Evolutionary conservation across 2,113 vertebrate species (phyloP).

Genomic region (Pitta sordida): DNA sequence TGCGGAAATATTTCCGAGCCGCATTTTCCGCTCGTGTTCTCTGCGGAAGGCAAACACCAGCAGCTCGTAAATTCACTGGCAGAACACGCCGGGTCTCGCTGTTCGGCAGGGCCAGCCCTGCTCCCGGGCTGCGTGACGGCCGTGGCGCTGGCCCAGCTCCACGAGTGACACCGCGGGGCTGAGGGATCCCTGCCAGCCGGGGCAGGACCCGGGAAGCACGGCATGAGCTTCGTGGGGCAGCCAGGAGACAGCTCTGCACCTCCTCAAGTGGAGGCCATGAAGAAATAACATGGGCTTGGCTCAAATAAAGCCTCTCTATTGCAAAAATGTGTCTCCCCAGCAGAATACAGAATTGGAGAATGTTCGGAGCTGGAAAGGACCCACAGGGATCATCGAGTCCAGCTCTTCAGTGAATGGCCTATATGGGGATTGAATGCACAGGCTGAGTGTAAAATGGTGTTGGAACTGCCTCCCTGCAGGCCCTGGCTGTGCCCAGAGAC

Average conservation of each 20-base stretch:
- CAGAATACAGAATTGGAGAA: not conserved
- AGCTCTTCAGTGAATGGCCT: not conserved
- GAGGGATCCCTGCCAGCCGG: not conserved
- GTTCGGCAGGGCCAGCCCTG: not conserved
- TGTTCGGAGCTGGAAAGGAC: not conserved
- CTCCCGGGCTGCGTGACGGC: not conserved
- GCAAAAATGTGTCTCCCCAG: not conserved
- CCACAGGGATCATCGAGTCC: not conserved
- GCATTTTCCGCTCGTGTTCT: slow-evolving; percentile 23
- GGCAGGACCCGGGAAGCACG: not conserved
- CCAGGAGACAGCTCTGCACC: not conserved
- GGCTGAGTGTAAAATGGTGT: not conserved
- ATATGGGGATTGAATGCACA: not conserved
- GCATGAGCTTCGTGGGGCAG: not conserved
- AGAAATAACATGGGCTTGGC: not conserved
- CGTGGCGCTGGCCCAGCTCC: not conserved
- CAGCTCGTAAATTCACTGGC: slow-evolving; percentile 27
- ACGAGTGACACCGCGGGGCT: fast-evolving
- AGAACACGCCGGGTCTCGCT: fast-evolving
- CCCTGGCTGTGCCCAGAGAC: not conserved
- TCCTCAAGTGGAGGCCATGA: not conserved
- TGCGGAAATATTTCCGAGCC: slow-evolving; percentile 38
- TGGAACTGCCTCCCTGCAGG: not conserved
- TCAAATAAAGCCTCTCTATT: not conserved
- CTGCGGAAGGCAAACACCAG: slow-evolving; percentile 12